These are phyloP conservation scores for Endomychus coccineus DNA, from an alignment of 2,888 invertebrate genomes.

Conservation along the genomic window DNA sequence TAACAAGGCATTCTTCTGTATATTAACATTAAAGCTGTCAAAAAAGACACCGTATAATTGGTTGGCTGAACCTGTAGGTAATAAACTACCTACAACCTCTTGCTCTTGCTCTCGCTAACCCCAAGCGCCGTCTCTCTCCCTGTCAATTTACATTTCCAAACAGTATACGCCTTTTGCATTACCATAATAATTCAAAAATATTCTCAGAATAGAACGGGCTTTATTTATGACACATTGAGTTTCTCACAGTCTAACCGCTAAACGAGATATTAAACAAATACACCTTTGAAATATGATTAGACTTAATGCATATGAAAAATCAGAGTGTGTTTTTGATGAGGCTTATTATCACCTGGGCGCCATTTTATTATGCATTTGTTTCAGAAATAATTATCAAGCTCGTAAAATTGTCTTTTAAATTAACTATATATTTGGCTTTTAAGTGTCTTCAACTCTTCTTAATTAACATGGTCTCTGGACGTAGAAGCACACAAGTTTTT, in stretches of 20 bases:
- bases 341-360: slow-evolving; percentile 32
- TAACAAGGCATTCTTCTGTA: slow-evolving; percentile 45
- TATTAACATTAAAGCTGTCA: slow-evolving; percentile 46
- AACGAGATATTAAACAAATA: slow-evolving; percentile 34
- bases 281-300: slow-evolving; percentile 32
- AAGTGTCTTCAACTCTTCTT: slow-evolving; percentile 12
- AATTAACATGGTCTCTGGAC: slow-evolving; percentile 7
- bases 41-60: slow-evolving; percentile 46
- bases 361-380: slow-evolving; percentile 26
- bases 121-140: slow-evolving; percentile 38
- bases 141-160: slow-evolving; percentile 46
- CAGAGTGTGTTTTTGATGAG: slow-evolving; percentile 29
- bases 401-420: slow-evolving; percentile 24
- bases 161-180: slow-evolving; percentile 45
- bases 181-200: slow-evolving; percentile 45
- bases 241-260: slow-evolving; percentile 31
- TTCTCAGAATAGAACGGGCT: slow-evolving; percentile 34
- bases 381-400: slow-evolving; percentile 24
- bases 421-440: slow-evolving; percentile 19
- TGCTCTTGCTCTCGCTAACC: slow-evolving; percentile 19
- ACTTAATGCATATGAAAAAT: slow-evolving; percentile 28
- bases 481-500: slow-evolving; percentile 13
- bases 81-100: slow-evolving; percentile 40
- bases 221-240: slow-evolving; percentile 16
- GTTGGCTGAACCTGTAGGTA: slow-evolving; percentile 43